phyloP scores from a whole-genome alignment of 2,888 invertebrate species.

The Dolichomitus sp. region DNA sequence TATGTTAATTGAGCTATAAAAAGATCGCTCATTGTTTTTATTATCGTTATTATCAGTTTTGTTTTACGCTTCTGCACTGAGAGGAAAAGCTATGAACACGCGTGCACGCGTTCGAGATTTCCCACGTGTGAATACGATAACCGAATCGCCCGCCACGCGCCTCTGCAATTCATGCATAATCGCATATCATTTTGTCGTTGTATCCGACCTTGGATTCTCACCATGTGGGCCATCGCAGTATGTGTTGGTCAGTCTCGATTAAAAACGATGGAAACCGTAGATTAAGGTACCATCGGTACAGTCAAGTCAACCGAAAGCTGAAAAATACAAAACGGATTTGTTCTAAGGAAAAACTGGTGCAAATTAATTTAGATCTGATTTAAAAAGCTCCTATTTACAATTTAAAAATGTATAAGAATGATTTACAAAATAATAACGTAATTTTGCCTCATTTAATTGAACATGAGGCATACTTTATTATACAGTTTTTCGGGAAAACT shows the following conservation, averaged over 20 bases:
- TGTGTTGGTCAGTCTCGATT: conserved; percentile 4
- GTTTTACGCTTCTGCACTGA: background rate
- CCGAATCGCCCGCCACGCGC: conserved; percentile 29
- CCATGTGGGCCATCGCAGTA: conserved; percentile 5
- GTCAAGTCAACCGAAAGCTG: too few species aligned
- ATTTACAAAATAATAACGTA: too few species aligned
- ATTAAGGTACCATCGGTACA: background rate
- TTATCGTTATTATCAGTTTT: conserved; percentile 37
- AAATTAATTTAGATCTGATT: too few species aligned
- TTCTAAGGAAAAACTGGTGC: too few species aligned
- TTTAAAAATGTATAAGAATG: too few species aligned
- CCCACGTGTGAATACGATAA: conserved; percentile 44
- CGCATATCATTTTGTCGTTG: conserved; percentile 19
- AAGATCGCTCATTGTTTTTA: conserved; percentile 15
- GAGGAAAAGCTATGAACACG: conserved; percentile 14
- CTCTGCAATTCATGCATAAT: conserved; percentile 36
- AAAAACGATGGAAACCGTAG: conserved; percentile 1
- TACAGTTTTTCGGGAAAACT: too few species aligned
- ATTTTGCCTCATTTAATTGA: too few species aligned
- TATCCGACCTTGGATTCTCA: conserved; percentile 4
- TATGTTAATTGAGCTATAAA: background rate
- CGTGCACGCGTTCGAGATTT: conserved; percentile 37
- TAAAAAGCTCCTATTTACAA: too few species aligned
- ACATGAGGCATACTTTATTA: too few species aligned
- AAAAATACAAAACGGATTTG: too few species aligned